Evolutionary conservation across 1,140 invertebrate genomes (phyloP).

Genomic region (Trachymyrmex cornetzi): DNA sequence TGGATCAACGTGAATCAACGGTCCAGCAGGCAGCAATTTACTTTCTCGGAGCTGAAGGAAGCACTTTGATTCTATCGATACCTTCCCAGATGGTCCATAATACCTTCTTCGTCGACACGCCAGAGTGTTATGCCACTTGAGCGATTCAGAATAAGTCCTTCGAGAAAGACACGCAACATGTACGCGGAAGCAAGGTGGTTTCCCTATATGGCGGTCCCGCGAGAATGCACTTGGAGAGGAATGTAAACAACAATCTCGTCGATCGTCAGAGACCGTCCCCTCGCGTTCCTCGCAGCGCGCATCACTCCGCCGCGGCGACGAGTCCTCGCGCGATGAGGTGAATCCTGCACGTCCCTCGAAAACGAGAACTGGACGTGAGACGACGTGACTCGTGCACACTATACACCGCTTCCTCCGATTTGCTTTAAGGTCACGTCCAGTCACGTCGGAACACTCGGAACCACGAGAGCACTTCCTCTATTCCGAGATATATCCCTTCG

Average conservation of each 20-base stretch:
- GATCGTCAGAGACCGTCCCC: not conserved
- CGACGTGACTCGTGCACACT: not conserved
- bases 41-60: too few relatives aligned
- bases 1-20: too few relatives aligned
- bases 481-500: slow-evolving; percentile 33
- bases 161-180: not conserved
- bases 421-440: not conserved
- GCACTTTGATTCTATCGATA: too few relatives aligned
- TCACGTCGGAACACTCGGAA: not conserved
- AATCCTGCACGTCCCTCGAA: not conserved
- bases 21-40: too few relatives aligned
- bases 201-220: not conserved
- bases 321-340: too few relatives aligned
- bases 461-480: slow-evolving; percentile 23
- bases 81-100: too few relatives aligned
- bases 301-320: too few relatives aligned
- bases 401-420: not conserved
- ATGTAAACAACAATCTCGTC: not conserved
- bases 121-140: too few relatives aligned
- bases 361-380: not conserved
- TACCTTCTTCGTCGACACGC: not conserved
- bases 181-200: slow-evolving; percentile 18
- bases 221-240: not conserved
- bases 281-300: not conserved
- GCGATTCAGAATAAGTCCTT: too few relatives aligned